A percentile compares a stretch with the other conserved stretches of the same genome.
phyloP scores from a whole-genome alignment of 2,797 vertebrate species.

The Sebastes iracundus region DNA sequence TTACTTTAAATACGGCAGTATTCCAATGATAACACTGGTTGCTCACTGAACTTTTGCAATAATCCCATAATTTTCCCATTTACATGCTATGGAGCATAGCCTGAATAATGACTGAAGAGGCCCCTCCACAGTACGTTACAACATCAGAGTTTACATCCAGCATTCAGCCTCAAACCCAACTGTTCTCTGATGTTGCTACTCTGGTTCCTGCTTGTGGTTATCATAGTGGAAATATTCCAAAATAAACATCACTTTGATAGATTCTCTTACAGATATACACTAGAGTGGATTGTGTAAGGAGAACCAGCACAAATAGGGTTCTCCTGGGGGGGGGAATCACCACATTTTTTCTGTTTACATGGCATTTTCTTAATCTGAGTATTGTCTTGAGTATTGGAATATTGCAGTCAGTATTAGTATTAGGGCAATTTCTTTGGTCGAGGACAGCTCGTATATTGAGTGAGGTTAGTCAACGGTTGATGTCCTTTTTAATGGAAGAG shows the following conservation, averaged over 20 bases:
- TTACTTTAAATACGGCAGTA: not conserved
- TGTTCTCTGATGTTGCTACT: not conserved
- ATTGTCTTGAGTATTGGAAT: not conserved
- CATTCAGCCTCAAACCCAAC: not conserved
- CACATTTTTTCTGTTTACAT: not conserved
- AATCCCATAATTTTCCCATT: not conserved
- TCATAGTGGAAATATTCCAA: not conserved
- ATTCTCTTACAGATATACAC: not conserved
- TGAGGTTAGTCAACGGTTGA: not conserved
- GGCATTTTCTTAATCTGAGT: not conserved
- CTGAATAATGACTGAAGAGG: not conserved
- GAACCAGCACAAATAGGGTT: not conserved
- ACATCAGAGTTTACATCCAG: slow-evolving; percentile 1
- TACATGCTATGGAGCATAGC: not conserved
- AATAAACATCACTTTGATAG: not conserved
- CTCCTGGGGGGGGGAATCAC: not conserved
- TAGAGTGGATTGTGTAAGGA: not conserved
- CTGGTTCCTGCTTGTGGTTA: not conserved
- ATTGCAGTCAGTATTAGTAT: not conserved
- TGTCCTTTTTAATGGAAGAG: not conserved
- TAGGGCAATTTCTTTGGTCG: no score
- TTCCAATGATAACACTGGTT: not conserved
- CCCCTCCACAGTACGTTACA: not conserved
- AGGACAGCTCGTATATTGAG: not conserved
- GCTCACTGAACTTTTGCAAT: not conserved